Percentiles rank a stretch among this genome's conserved stretches.
These are phyloP conservation scores for Rhinoptilus africanus DNA, from an alignment of 2,113 vertebrate genomes.

Conservation along the genomic window DNA sequence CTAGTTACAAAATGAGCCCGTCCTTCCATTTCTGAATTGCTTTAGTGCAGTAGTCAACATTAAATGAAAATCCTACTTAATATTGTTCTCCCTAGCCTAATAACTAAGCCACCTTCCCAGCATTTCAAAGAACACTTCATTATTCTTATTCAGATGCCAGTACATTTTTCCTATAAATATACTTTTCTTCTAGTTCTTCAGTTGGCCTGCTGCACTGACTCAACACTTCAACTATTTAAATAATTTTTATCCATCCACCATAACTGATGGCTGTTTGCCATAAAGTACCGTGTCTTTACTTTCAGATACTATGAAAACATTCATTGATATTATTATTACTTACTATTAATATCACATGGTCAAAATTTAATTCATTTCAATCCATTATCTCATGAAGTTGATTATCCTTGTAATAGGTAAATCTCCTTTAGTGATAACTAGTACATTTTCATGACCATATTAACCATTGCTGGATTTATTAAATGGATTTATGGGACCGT, in stretches of 20 bases:
- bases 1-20: slow-evolving; percentile 5
- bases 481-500: not conserved
- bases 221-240: not conserved
- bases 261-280: not conserved
- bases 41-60: not conserved
- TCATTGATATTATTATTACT: not conserved
- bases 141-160: not conserved
- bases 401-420: not conserved
- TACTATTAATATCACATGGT: not conserved
- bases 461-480: not conserved
- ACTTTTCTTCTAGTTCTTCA: not conserved
- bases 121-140: not conserved
- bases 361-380: not conserved
- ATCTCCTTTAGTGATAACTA: not conserved
- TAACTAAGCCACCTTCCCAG: not conserved
- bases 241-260: not conserved
- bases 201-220: not conserved
- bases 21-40: not conserved
- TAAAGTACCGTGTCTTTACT: not conserved
- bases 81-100: not conserved
- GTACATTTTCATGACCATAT: not conserved
- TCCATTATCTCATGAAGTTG: not conserved
- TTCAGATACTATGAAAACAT: not conserved
- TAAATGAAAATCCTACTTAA: slow-evolving; percentile 19
- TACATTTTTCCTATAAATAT: not conserved